Conservation (phyloP, 1,140 invertebrate species). For the Pinna nobilis region DNA sequence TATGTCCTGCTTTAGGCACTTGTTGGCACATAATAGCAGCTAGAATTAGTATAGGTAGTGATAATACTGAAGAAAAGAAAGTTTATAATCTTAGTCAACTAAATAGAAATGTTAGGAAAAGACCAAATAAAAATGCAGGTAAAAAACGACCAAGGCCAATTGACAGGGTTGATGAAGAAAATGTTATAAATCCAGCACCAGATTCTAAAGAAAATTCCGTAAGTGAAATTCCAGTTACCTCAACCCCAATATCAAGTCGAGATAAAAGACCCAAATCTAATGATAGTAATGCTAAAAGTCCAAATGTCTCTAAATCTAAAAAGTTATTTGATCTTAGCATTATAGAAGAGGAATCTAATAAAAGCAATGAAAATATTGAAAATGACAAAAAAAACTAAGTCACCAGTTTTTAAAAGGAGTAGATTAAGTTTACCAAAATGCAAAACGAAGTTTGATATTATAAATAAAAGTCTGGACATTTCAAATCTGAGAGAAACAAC, state of each 20-base stretch:
- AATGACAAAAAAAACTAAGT: too few species aligned
- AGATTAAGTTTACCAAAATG: too few species aligned
- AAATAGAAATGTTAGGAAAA: background rate
- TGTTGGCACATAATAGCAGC: conserved; percentile 19
- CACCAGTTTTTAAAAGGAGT: too few species aligned
- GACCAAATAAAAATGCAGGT: conserved; percentile 16
- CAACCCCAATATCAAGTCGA: too few species aligned
- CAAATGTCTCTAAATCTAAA: too few species aligned
- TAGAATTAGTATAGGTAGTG: background rate
- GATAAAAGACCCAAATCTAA: background rate
- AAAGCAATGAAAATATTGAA: too few species aligned
- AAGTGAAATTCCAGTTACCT: too few species aligned
- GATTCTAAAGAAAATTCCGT: background rate
- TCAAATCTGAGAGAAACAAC: too few species aligned
- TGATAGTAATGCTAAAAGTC: background rate
- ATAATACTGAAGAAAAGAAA: background rate
- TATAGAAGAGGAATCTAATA: too few species aligned
- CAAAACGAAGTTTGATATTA: too few species aligned
- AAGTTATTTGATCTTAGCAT: too few species aligned
- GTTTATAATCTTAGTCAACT: conserved; percentile 6
- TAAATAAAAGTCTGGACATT: too few species aligned
- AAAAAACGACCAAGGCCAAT: conserved; percentile 10
- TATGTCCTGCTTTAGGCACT: conserved; percentile 15
- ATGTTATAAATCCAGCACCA: background rate
- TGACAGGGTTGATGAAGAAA: background rate